Evolutionary conservation across 2,888 invertebrate species (phyloP), one percentile per base, ranked within the genome.

Genomic region (Cephus spinipes): DNA sequence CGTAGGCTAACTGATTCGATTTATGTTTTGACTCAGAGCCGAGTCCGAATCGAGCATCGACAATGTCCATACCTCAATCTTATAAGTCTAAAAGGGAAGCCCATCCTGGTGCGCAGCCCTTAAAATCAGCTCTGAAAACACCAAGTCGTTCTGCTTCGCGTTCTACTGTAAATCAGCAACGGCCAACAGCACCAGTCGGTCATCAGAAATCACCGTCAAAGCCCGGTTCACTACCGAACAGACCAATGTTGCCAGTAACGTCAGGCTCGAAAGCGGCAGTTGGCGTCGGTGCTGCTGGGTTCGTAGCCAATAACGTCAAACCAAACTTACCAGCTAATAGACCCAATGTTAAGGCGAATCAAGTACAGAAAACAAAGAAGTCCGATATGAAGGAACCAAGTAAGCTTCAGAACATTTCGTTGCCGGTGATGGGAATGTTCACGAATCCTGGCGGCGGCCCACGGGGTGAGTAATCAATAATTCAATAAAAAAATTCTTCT

Each of bases 341-440:
- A 30, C 84, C 86, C 15, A 86, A 81, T 23, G 33, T 82, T 69
- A 80, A 82, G 71, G 81, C 85, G 9, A 81, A 33, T 33, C 77
- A 77, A 78, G 76, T 73, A n/a, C 40, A 12, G 35, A 76, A 32
- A 31, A 31, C 75, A 40, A 84, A 79, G 15, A 82, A 80, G 15
- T 55, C 2, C 9, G 2, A 55, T 23, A 9, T 9, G 3, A 71
- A 36, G 32, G 81, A 83, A 12, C 81, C 83, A 1, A 87, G 85
- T 69, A 89, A 87, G 68, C 55, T 88, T 32, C 83, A 80, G 15
- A 83, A 82, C 30, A 80, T 78, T 3, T 80, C 85, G 3, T 78
- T 85, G 11, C 85, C 87, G 4, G 83, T 88, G 34, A 88, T 90
- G 85, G 88, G 85, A 55, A 88, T 88, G 85, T 85, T 87, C 73